Conservation (phyloP, 1,140 invertebrate genomes). For the Camponotus pennsylvanicus region DNA sequence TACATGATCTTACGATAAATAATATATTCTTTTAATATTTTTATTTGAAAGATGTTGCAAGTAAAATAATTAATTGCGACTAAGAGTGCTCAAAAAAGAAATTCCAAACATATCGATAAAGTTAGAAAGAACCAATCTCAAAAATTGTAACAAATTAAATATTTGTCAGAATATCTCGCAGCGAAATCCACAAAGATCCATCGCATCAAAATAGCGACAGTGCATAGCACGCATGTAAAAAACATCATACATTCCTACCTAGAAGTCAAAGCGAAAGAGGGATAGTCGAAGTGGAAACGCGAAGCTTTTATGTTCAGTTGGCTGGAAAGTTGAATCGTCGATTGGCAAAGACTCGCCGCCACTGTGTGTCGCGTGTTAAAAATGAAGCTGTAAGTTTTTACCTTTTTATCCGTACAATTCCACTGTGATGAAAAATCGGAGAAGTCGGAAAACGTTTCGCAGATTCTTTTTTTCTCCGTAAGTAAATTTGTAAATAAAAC, state of each 20-base stretch:
- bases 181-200: background rate
- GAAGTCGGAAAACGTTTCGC: background rate
- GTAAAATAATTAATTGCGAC: background rate
- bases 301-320: slow-evolving; percentile 55
- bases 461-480: background rate
- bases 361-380: slow-evolving; percentile 46
- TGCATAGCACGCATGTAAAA: background rate
- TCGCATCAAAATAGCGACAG: background rate
- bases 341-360: slow-evolving; percentile 48
- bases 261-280: slow-evolving; percentile 8
- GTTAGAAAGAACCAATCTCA: background rate
- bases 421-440: background rate
- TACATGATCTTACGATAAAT: background rate
- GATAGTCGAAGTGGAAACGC: background rate
- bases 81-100: background rate
- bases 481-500: slow-evolving; percentile 8
- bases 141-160: slow-evolving; percentile 6
- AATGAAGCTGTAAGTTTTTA: slow-evolving; percentile 61
- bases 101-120: background rate
- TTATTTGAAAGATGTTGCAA: background rate
- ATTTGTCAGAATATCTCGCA: background rate
- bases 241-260: slow-evolving; percentile 3
- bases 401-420: slow-evolving; percentile 44
- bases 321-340: slow-evolving; percentile 63
- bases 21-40: background rate